Evolutionary conservation across 2,888 invertebrate species (phyloP).

Genomic region (Caenorhabditis japonica): DNA sequence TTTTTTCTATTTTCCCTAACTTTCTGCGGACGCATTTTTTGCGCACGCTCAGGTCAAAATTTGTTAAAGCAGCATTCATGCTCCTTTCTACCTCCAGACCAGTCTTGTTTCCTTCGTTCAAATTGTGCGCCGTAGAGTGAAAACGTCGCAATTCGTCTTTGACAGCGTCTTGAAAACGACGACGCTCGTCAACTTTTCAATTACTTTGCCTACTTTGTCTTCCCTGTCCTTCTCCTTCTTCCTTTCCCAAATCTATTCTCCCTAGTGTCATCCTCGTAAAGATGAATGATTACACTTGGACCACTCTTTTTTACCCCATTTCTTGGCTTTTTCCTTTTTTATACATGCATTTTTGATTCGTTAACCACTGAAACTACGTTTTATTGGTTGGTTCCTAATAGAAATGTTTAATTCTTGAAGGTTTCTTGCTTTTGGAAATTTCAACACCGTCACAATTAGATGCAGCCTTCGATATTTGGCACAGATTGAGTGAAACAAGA

Average conservation of each 20-base stretch:
- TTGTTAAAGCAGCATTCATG: constrained; percentile 21
- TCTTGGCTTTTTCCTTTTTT: constrained; percentile 2
- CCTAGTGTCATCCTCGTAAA: constrained; percentile 42
- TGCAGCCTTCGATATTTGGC: constrained; percentile 38
- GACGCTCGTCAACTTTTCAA: constrained; percentile 53
- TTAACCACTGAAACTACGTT: constrained; percentile 16
- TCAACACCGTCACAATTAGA: constrained; percentile 49
- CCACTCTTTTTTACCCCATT: constrained; percentile 38
- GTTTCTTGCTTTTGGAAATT: constrained; percentile 32
- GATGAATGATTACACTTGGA: constrained; percentile 50
- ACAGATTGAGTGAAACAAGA: constrained; percentile 49
- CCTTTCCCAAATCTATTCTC: constrained; percentile 42
- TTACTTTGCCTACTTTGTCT: constrained; percentile 49
- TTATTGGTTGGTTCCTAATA: constrained; percentile 15
- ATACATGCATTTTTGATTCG: background rate
- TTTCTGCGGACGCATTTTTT: constrained; percentile 31
- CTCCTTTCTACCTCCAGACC: constrained; percentile 20
- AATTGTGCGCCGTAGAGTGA: constrained; percentile 13
- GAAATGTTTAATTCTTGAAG: constrained; percentile 25
- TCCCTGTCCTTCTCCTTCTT: constrained; percentile 11
- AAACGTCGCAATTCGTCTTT: constrained; percentile 49
- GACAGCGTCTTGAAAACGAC: constrained; percentile 46
- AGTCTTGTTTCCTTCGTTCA: constrained; percentile 36
- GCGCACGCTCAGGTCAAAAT: constrained; percentile 27
- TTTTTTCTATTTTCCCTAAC: constrained; percentile 13